Percentiles rank a stretch among this genome's conserved stretches.
These are phyloP conservation scores for Hylyphantes graminicola DNA, from an alignment of 1,140 invertebrate genomes.

Conservation along the genomic window DNA sequence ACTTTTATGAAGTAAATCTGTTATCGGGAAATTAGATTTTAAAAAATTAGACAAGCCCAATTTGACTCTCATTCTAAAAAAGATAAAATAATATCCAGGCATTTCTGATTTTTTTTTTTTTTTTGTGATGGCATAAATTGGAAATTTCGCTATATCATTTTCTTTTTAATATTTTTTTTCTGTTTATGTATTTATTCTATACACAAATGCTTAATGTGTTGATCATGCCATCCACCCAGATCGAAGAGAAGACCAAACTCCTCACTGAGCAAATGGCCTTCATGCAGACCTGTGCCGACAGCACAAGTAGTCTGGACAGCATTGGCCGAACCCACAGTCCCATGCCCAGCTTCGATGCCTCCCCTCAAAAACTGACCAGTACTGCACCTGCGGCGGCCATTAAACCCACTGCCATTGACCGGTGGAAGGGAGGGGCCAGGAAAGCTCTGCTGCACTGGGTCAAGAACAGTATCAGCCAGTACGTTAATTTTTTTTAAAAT, in stretches of 20 bases:
- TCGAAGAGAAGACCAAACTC: conserved; percentile 93
- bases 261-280: conserved; percentile 84
- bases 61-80: no score
- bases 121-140: neutral
- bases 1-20: no score
- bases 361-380: conserved; percentile 60
- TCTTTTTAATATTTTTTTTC: neutral
- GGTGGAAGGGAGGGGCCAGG: conserved; percentile 80
- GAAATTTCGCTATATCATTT: neutral
- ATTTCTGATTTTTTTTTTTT: no score
- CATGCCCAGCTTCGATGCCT: conserved; percentile 57
- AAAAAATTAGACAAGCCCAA: no score
- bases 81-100: no score
- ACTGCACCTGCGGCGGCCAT: conserved; percentile 64
- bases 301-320: conserved; percentile 78
- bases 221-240: conserved; percentile 73
- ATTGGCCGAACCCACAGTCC: conserved; percentile 65
- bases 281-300: conserved; percentile 75
- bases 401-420: conserved; percentile 68
- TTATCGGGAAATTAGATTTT: no score
- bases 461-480: conserved; percentile 91
- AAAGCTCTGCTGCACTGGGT: conserved; percentile 96
- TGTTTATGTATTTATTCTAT: neutral
- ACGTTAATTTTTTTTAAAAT: no score
- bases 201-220: neutral